Evolutionary conservation across 2,888 invertebrate species (phyloP), one percentile per base, ranked within the genome.

Genomic region (Meghimatium bilineatum): DNA sequence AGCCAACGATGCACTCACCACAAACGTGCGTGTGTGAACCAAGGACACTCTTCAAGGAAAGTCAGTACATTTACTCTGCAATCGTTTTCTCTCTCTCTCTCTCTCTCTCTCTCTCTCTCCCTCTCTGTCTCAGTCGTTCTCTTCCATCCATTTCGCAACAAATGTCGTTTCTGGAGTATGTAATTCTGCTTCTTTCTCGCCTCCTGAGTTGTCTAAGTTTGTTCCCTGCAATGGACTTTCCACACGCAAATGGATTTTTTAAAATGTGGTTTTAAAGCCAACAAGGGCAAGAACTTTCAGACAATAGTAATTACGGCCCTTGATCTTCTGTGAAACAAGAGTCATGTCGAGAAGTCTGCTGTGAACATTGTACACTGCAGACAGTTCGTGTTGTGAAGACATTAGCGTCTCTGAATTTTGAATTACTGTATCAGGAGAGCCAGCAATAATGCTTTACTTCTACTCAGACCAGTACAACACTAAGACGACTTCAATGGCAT

Each of bases 231-330:
- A 72, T 72, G 44, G 14, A 44, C 44, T 49, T 44, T 44, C 44
- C 72, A 44, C 72, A 72, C 72, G 72, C 72, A 72, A 72, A n/a
- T 29, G 29, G n/a, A 12, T 72, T 26, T 44, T 72, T 44, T 44
- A 72, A 49, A 44, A n/a, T 5, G 72, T n/a, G 44, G 5, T 44
- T 72, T 72, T 71, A 29, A 72, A 26, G 44, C 1, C 72, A 72
- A 29, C 72, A 72, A 44, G 72, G 72, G 72, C 44, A 44, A 29
- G 72, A 72, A 72, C 72, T 72, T 44, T 44, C 72, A 72, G 72
- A 44, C 44, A 72, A 72, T 49, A 44, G 72, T 72, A 72, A 72
- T 72, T 72, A 72, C 72, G 44, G 26, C 72, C n/a, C 72, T 72
- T 72, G 72, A 72, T 72, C 72, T n/a, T 72, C 6, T 44, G 44